phyloP scores from a whole-genome alignment of 2,113 vertebrate genomes.

The Eulacestoma nigropectus region DNA sequence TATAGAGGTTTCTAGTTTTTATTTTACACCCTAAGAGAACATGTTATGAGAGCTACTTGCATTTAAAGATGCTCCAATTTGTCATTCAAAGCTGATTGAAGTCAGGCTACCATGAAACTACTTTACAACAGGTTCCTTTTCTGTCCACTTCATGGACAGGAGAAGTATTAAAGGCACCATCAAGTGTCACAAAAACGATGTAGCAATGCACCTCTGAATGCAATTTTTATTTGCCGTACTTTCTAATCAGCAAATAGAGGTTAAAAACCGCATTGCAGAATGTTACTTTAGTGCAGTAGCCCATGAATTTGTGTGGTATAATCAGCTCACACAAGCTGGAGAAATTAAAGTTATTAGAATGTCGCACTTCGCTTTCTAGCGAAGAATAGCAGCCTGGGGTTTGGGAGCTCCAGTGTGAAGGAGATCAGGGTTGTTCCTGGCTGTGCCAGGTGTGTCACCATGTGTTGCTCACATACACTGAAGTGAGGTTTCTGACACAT shows the following conservation, averaged over 20 bases:
- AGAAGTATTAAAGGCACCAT: not conserved
- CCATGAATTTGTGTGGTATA: not conserved
- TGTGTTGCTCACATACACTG: not conserved
- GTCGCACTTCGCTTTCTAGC: not conserved
- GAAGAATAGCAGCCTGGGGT: not conserved
- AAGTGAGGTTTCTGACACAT: not conserved
- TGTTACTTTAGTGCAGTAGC: not conserved
- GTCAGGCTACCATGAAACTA: not conserved
- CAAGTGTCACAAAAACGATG: conserved; percentile 28
- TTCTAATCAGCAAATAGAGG: not conserved
- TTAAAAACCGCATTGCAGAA: not conserved
- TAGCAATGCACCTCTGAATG: not conserved
- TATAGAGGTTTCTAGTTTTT: not conserved
- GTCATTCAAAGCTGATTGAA: not conserved
- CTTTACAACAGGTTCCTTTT: conserved; percentile 5
- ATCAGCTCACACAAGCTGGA: not conserved
- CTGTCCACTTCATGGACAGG: not conserved
- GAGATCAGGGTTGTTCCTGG: not conserved
- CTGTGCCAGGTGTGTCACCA: rapidly evolving
- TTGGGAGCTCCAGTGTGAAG: not conserved
- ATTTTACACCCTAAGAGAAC: not conserved
- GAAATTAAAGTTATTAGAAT: not conserved
- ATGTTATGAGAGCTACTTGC: not conserved
- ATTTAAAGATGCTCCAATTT: not conserved
- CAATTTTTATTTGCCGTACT: not conserved